Evolutionary conservation across 2,113 vertebrate genomes (phyloP), one percentile per base, ranked within the genome.

Genomic region (Pithys albifrons): DNA sequence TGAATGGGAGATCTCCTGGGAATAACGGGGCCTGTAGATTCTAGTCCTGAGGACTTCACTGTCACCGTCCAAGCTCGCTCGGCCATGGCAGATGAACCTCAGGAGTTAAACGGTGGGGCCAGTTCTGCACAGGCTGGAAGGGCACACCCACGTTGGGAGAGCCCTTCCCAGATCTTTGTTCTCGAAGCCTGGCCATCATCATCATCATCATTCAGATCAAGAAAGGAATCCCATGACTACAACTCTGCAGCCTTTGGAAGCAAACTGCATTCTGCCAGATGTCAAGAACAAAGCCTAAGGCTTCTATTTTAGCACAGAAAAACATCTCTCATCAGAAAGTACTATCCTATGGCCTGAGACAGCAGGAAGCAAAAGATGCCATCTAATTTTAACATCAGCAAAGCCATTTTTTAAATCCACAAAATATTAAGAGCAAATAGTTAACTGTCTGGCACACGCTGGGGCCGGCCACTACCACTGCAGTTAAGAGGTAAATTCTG

Each of bases 381-480:
- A 46, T 31, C 46, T 58, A 33, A 86, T 49, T 79, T 83, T 73
- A 88, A 51, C 19, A 83, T 54, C 11, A 39, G 52, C 37, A 81
- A 91, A 59, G 62, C 8, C 19, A n/a, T 4, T 11, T 77, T 94
- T 79, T 51, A 76, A 75, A 66, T 73, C 12, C 28, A 88, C 29
- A 65, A 72, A 57, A 64, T 43, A 62, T 35, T 67, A 73, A 72
- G 16, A 59, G 43, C 46, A 69, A 70, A 62, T 12, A 71, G n/a
- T 43, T 85, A 79, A 49, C 22, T 19, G n/a, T 23, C 39, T 43
- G 46, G 28, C 14, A 52, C 18, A 16, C 0, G 0, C 1, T 29
- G 20, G 35, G 24, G 39, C 20, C 74, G 57, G 64, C 46, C 55
- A 80, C 18, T 28, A 78, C 43, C 27, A 5, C 18, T 29, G 76